Base-by-base conservation (phyloP, 1,140 invertebrate species). In the Macrosteles quadrilineatus region DNA sequence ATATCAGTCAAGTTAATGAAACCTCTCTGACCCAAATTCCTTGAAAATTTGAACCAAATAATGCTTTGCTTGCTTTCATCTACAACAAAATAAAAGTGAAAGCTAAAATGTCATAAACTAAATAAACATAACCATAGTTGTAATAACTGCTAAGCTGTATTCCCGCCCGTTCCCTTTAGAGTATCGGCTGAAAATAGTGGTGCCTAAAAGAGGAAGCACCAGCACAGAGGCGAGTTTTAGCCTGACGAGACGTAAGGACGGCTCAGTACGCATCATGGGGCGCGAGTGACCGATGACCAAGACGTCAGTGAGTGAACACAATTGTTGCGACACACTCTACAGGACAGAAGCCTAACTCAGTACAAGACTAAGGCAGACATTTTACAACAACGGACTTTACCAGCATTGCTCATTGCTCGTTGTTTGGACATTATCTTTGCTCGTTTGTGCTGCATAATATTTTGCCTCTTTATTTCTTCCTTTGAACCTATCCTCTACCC, bases 181-280 rank as follows among this genome's bases (percentile, higher is more conserved):
- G n/a, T 50, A 19, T 50, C 47, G 47, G 47, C 47, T 50, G 47
- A 50, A 50, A 50, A 50, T 50, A 50, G 47, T 50, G 47, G 47
- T 50, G 47, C 47, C 47, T 19, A 50, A 50, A n/a, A n/a, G 47
- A 50, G 47, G 47, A 19, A 50, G 47, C 21, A 23, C 47, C 47
- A 50, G 17, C 17, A 50, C 47, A 6, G 47, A 50, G n/a, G 47
- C 47, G 6, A 50, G 47, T 50, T 50, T 50, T 50, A 50, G 47
- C 47, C 17, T 50, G 4, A 50, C 17, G 4, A n/a, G 47, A 19
- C 47, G 47, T 6, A 50, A 23, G 17, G 47, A 50, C n/a, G 47
- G 47, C 17, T 19, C 47, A 19, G 47, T 50, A 9, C 47, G 47
- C 47, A 50, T 50, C 47, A 19, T 19, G n/a, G 47, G 47, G 3